These are phyloP conservation scores for Lymantria monacha DNA, from an alignment of 2,888 invertebrate genomes.

Conservation along the genomic window DNA sequence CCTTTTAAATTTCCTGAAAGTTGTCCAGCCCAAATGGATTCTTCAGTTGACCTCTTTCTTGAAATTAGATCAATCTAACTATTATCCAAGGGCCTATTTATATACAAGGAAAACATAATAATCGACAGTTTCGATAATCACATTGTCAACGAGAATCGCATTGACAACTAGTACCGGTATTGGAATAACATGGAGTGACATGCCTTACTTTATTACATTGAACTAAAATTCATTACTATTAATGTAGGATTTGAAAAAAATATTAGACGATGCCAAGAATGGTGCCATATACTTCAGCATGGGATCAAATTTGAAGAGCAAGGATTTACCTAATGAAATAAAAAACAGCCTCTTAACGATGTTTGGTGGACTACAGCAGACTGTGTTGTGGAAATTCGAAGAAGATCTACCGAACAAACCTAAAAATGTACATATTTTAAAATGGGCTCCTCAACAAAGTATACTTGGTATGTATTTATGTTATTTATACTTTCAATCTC, in stretches of 20 bases:
- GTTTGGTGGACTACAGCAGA: conserved; percentile 63
- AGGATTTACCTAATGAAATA: conserved; percentile 47
- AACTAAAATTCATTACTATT: background rate
- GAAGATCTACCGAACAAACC: conserved; percentile 47
- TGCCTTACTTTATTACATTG: too few relatives aligned
- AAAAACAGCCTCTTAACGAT: conserved; percentile 48
- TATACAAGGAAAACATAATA: too few relatives aligned
- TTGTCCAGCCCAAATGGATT: too few relatives aligned
- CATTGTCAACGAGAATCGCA: too few relatives aligned
- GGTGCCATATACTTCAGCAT: conserved; percentile 75
- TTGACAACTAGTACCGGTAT: too few relatives aligned
- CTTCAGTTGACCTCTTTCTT: too few relatives aligned
- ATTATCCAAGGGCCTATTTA: too few relatives aligned
- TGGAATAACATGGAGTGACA: too few relatives aligned
- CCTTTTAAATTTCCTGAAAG: too few relatives aligned
- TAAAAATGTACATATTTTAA: conserved; percentile 58
- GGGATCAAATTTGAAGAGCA: conserved; percentile 62
- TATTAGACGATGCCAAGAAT: conserved; percentile 57
- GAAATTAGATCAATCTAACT: too few relatives aligned
- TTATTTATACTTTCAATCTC: background rate
- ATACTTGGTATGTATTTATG: conserved; percentile 7
- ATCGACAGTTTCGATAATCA: too few relatives aligned
- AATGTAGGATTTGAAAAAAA: conserved; percentile 53
- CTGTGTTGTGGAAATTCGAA: conserved; percentile 74
- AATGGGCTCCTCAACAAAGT: conserved; percentile 60